Conservation (phyloP, 1,140 invertebrate species). For the Dendroctonus valens region DNA sequence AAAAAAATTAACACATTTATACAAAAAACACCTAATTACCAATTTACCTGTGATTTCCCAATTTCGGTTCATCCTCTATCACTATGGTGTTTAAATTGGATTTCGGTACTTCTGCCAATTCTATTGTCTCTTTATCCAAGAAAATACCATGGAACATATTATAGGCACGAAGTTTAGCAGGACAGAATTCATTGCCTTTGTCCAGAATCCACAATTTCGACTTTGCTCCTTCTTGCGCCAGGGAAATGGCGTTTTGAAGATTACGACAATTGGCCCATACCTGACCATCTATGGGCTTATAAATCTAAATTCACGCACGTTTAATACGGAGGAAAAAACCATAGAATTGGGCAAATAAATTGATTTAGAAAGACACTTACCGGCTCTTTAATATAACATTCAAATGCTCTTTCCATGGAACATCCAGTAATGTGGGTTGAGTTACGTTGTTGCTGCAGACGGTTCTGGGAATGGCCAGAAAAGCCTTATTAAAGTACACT, state of each 20-base stretch:
- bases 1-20: conserved; percentile 6
- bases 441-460: conserved; percentile 39
- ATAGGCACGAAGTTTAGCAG: conserved; percentile 41
- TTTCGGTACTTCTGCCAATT: conserved; percentile 19
- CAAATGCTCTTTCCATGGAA: conserved; percentile 35
- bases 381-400: conserved; percentile 24
- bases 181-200: conserved; percentile 37
- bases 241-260: conserved; percentile 39
- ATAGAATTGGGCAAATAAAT: background rate
- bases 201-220: conserved; percentile 45
- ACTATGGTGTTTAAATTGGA: conserved; percentile 25
- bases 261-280: conserved; percentile 38
- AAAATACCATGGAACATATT: conserved; percentile 37
- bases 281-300: conserved; percentile 36
- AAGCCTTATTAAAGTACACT: conserved; percentile 40
- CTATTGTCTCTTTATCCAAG: conserved; percentile 15
- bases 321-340: background rate
- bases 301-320: background rate
- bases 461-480: conserved; percentile 40
- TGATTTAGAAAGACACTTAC: conserved; percentile 1
- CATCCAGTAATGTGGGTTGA: conserved; percentile 42
- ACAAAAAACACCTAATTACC: background rate
- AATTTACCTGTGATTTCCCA: conserved; percentile 20
- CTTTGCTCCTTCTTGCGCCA: conserved; percentile 38
- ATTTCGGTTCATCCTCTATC: conserved; percentile 24